Evolutionary conservation across 2,113 vertebrate genomes (phyloP), one percentile per base, ranked within the genome.

Genomic region (Acrocephalus kingi): DNA sequence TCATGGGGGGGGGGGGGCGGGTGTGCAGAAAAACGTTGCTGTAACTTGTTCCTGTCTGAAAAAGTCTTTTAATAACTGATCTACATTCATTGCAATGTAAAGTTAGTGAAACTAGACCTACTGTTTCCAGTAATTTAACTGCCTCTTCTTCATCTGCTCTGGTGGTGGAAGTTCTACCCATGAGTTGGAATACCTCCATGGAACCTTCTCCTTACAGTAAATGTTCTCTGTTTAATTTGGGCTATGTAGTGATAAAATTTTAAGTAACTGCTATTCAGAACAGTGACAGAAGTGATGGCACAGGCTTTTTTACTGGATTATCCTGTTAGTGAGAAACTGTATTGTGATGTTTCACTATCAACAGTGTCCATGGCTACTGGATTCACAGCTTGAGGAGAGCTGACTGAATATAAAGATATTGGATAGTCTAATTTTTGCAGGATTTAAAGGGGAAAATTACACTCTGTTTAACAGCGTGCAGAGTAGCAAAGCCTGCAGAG

Each of bases 1-100:
- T 80, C 6, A 2, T 45, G 17, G 22, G 2, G 0, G 0, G 2
- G 0, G 0, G 0, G 5, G 37, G 37, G 37, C 9, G 37, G 37
- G 37, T 39, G 37, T 39, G 37, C 12, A 43, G 46, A 58, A 76
- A 54, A 85, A 69, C 35, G 33, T 48, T 79, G 18, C 23, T 12
- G 61, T 91, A 35, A 58, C 68, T 95, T 89, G 33, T 81, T 76
- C 13, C 45, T 78, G 15, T 61, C 39, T 49, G 51, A 43, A 87
- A 37, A 72, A 51, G 41, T 61, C 1, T 92, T 67, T 84, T 71
- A 25, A 72, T 77, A 84, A 71, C 52, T 72, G 52, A 76, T 85
- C 10, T 39, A 28, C 21, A 21, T 93, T 75, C 1, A 3, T 76
- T 73, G 46, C 24, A 41, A 15, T 59, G 56, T 92, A 12, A 76